A percentile compares a stretch with the other conserved stretches of the same genome.
phyloP scores from a whole-genome alignment of 1,140 invertebrate genomes.

The Drosophila nigromelanica region DNA sequence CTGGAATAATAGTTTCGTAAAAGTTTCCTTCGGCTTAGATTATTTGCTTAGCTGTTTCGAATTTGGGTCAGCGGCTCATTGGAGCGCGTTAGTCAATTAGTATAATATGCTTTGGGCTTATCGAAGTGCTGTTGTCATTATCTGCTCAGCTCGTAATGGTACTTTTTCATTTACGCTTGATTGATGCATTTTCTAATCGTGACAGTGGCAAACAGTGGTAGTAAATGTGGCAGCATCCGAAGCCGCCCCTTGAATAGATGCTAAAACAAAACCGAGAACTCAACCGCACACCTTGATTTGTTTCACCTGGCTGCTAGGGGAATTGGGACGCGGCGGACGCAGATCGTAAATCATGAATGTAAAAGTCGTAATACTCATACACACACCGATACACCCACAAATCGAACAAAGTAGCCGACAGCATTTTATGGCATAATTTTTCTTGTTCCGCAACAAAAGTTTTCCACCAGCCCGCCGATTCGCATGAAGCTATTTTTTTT shows the following conservation, averaged over 20 bases:
- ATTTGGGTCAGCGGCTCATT: conserved; percentile 36
- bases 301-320: conserved; percentile 58
- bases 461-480: conserved; percentile 24
- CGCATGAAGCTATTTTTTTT: conserved; percentile 8
- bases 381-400: not conserved
- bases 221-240: too few relatives aligned
- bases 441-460: conserved; percentile 49
- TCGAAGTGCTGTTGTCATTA: conserved; percentile 50
- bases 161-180: conserved; percentile 60
- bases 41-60: conserved; percentile 7
- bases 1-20: not conserved
- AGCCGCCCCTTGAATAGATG: not conserved
- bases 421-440: conserved; percentile 67
- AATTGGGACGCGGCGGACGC: conserved; percentile 48
- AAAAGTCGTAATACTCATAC: conserved; percentile 42
- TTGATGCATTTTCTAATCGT: conserved; percentile 61
- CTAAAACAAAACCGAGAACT: not conserved
- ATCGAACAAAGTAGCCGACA: conserved; percentile 31
- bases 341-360: conserved; percentile 75
- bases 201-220: not conserved
- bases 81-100: conserved; percentile 52
- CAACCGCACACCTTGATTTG: conserved; percentile 51
- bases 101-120: conserved; percentile 63
- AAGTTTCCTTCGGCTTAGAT: conserved; percentile 1
- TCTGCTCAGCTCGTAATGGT: conserved; percentile 36